Conservation (phyloP, 2,888 invertebrate genomes). For the Ecdyonurus torrentis region DNA sequence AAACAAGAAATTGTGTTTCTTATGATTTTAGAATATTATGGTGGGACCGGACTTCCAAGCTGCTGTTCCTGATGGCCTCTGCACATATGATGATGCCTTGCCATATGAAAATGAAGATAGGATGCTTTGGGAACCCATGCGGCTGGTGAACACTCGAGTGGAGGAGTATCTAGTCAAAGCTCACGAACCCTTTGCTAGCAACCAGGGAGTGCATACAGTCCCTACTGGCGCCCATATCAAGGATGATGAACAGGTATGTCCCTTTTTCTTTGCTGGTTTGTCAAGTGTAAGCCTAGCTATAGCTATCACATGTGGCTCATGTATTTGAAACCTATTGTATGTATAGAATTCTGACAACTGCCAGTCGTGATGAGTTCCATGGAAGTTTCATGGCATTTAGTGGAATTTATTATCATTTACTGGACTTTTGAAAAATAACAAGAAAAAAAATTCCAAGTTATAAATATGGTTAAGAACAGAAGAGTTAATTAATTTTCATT, state of each 20-base stretch:
- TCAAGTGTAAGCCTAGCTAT: background rate
- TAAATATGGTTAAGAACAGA: no score
- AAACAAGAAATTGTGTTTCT: conserved; percentile 3
- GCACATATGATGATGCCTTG: conserved; percentile 82
- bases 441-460: no score
- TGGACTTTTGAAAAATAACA: no score
- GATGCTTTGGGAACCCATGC: conserved; percentile 79
- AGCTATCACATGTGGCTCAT: no score
- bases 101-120: conserved; percentile 94
- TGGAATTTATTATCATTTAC: no score
- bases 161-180: conserved; percentile 59
- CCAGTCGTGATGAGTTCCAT: no score
- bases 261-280: background rate
- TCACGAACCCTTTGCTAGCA: conserved; percentile 24
- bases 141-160: conserved; percentile 49
- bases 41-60: conserved; percentile 92
- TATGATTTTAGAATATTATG: conserved; percentile 55
- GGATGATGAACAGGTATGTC: conserved; percentile 57
- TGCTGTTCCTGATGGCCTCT: conserved; percentile 77
- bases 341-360: no score
- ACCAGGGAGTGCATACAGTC: conserved; percentile 37
- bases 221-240: conserved; percentile 59
- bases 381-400: no score
- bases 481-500: no score
- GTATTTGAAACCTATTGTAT: no score